Evolutionary conservation across 2,113 vertebrate species (phyloP).

Genomic region (Geococcyx californianus): DNA sequence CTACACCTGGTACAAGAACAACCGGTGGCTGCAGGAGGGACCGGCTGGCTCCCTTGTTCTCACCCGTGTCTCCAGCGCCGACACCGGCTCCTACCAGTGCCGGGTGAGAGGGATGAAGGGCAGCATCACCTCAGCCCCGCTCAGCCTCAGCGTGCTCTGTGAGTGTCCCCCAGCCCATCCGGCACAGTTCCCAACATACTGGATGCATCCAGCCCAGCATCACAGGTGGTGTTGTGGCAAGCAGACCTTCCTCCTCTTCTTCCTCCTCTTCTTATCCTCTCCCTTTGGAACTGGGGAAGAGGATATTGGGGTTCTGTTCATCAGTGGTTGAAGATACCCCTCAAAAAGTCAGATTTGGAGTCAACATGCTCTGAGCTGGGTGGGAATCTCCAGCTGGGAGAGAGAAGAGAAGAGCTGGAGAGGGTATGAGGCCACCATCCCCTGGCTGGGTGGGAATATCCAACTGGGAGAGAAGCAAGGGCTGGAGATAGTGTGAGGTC

Average conservation of each 20-base stretch:
- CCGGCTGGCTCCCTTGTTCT: background rate
- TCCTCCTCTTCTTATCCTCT: background rate
- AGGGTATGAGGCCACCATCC: accelerated
- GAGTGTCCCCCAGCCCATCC: conserved; percentile 31
- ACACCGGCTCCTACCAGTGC: conserved; percentile 74
- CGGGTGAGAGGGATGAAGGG: background rate
- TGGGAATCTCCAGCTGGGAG: background rate
- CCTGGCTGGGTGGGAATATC: too few species aligned
- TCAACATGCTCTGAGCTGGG: too few species aligned
- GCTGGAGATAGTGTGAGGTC: background rate
- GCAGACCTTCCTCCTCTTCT: background rate
- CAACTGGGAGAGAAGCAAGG: background rate
- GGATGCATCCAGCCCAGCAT: background rate
- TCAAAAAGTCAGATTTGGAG: background rate
- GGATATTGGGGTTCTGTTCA: background rate
- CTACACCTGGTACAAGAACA: conserved; percentile 73
- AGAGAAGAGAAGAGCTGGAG: accelerated
- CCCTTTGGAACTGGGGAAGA: accelerated
- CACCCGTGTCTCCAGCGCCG: background rate
- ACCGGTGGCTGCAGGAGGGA: conserved; percentile 14
- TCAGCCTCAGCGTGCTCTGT: conserved; percentile 72
- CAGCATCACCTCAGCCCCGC: background rate
- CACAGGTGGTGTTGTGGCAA: accelerated
- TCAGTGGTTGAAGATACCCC: too few species aligned
- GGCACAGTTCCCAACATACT: accelerated